These are phyloP conservation scores for Orchesella flavescens DNA, from an alignment of 2,888 invertebrate genomes.

Conservation along the genomic window DNA sequence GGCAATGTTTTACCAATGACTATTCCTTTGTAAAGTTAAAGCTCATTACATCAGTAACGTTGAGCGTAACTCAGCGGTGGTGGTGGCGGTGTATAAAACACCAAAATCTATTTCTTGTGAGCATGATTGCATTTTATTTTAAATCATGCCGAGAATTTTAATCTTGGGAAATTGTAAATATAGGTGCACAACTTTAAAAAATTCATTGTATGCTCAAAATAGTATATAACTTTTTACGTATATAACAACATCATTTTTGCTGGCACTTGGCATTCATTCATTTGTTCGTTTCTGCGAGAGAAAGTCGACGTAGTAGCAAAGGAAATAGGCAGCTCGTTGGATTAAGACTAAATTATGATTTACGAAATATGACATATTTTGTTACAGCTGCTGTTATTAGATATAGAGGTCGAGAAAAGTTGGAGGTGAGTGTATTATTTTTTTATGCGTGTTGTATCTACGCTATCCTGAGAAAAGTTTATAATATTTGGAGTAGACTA, in stretches of 20 bases:
- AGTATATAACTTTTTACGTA: no score
- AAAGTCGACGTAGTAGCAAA: no score
- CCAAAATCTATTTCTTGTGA: no score
- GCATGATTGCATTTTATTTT: not conserved
- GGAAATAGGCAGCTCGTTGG: not conserved
- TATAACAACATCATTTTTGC: no score
- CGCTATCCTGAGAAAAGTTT: not conserved
- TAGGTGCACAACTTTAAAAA: not conserved
- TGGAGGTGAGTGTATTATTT: not conserved
- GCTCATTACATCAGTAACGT: no score
- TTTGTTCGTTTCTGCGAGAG: no score
- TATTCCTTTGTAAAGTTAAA: no score
- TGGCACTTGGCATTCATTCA: no score
- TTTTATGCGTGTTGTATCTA: not conserved
- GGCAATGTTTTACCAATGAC: no score
- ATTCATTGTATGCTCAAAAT: no score
- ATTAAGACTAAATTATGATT: slow-evolving; percentile 27
- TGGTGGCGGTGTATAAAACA: no score
- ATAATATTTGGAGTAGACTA: not conserved
- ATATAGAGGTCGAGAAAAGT: not conserved
- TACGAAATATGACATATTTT: slow-evolving; percentile 19
- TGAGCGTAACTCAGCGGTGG: no score
- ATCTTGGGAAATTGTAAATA: not conserved
- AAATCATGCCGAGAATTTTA: slow-evolving; percentile 12
- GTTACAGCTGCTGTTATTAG: slow-evolving; percentile 15